phyloP scores from a whole-genome alignment of 2,113 vertebrate species.

The Sinocyclocheilus grahami region DNA sequence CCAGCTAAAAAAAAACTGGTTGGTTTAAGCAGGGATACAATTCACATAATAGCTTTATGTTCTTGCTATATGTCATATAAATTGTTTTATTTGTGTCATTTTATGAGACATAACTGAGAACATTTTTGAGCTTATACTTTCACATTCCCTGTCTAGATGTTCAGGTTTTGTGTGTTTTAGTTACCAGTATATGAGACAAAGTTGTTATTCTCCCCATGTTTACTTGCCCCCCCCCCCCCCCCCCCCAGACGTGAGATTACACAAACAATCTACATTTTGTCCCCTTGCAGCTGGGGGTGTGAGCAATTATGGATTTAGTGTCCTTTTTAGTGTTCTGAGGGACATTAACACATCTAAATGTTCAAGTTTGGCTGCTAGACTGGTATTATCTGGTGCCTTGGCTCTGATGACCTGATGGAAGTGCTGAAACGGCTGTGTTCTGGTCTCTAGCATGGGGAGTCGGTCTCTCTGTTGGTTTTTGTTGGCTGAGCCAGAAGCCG shows the following conservation, averaged over 20 bases:
- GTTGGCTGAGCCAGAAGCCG: background rate
- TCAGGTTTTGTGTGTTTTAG: background rate
- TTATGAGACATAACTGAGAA: background rate
- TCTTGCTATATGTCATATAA: background rate
- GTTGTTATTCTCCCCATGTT: background rate
- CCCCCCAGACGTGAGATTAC: background rate
- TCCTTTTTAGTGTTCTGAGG: background rate
- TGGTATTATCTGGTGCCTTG: background rate
- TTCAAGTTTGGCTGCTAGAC: conserved; percentile 14
- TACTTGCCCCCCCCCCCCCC: background rate
- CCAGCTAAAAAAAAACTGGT: background rate
- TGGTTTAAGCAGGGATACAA: background rate
- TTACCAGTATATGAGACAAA: background rate
- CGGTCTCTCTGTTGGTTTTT: conserved; percentile 12
- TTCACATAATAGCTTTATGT: background rate
- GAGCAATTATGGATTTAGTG: conserved; percentile 26
- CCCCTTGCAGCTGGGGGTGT: conserved; percentile 2
- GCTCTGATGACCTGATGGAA: background rate
- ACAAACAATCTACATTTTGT: background rate
- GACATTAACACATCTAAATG: background rate
- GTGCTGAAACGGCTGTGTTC: background rate
- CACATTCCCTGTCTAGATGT: background rate
- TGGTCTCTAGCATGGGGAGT: background rate
- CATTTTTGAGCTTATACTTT: background rate
- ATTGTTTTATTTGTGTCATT: background rate